Base-by-base conservation (phyloP, 2,797 vertebrate species). In the Emydoidea blandingii region DNA sequence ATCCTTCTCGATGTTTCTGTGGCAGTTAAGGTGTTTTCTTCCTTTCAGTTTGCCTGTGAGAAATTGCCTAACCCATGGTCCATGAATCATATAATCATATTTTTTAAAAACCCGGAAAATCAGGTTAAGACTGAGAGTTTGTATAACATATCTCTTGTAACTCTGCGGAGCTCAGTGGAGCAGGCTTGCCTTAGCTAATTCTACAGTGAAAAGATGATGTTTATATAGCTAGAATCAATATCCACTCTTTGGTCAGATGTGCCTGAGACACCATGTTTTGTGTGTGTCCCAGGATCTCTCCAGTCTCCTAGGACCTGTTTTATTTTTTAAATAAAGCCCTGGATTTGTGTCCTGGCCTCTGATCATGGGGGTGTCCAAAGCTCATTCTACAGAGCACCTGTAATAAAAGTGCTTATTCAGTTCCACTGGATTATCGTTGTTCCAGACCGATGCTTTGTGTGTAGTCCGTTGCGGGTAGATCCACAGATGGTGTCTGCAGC, bases 381-480 rank as follows among this genome's bases (percentile, higher is more conserved):
- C 19, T 44, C 1, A 44, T 19, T 53, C 25, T 27, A 5, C 21
- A 15, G 29, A n/a, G 27, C 57, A 12, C 44, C 44, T 50, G 5
- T 53, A 21, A 34, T 19, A 14, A 44, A n/a, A 57, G 57, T n/a
- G 57, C 31, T 21, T 34, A 25, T 5, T 23, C 14, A 57, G 54
- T 41, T 29, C n/a, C 6, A 18, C 18, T 47, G 27, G 44, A 23
- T 14, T 14, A 21, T 14, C 9, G 4, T 76, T 50, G 18, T 0
- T 0, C 4, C 27, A 9, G 14, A 25, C 49, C 29, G 12, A 0
- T 0, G 0, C 1, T 23, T 8, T 54, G 6, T 0, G 2, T 34
- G 52, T 0, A 0, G 37, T 41, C 68, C 37, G 27, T 44, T 74
- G 37, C 6, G n/a, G 37, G 54, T 76, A 0, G 0, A 7, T 31